Evolutionary conservation across 2,113 vertebrate genomes (phyloP).

Genomic region (Coptodon rendalli): DNA sequence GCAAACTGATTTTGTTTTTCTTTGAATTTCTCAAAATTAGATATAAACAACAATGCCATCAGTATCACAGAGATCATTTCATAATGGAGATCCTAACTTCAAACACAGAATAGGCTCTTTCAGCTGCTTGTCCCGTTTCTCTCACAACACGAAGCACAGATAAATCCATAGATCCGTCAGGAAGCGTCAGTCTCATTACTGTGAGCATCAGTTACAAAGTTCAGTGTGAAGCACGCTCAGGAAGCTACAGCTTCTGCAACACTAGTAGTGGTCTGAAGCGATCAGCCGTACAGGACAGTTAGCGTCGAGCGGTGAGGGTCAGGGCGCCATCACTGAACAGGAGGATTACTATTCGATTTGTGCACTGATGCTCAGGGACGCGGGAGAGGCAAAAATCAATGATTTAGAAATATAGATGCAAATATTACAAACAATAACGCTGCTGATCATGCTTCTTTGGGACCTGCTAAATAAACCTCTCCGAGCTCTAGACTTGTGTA

Average conservation of each 20-base stretch:
- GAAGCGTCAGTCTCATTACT: not conserved
- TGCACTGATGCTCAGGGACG: accelerated
- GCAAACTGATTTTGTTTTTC: not conserved
- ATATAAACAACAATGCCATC: not conserved
- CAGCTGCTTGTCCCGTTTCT: not conserved
- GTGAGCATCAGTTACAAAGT: not conserved
- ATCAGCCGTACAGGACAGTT: not conserved
- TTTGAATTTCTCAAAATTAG: not conserved
- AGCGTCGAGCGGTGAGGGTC: not conserved
- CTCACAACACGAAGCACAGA: not conserved
- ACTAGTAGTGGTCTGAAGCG: not conserved
- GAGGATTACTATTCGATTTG: not conserved
- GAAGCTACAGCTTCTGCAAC: not conserved
- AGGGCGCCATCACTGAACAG: not conserved
- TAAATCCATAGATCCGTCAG: not conserved
- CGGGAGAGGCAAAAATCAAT: accelerated
- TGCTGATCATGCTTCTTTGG: not conserved
- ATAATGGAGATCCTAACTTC: not conserved
- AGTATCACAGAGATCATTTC: not conserved
- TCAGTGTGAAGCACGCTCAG: not conserved
- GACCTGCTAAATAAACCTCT: not conserved
- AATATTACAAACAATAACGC: not conserved
- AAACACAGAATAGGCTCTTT: not conserved
- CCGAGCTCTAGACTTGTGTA: accelerated
- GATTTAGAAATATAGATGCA: not conserved